phyloP scores from a whole-genome alignment of 2,888 invertebrate species.

The Orthosia gothica region DNA sequence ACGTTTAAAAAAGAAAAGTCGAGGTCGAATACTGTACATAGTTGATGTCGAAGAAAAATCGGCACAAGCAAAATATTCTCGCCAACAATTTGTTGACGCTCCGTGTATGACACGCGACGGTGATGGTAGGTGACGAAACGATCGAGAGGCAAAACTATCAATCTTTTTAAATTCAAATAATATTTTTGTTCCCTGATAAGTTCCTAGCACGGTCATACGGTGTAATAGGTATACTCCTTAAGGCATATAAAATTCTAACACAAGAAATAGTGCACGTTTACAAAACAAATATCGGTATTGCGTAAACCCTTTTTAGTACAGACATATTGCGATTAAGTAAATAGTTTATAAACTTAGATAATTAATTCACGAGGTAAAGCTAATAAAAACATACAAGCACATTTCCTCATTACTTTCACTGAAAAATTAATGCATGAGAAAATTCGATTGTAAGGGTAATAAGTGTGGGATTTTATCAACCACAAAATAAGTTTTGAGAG shows the following conservation, averaged over 20 bases:
- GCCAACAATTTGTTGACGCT: too few relatives aligned
- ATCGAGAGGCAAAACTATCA: too few relatives aligned
- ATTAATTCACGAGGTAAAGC: constrained; percentile 5
- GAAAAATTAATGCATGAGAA: constrained; percentile 32
- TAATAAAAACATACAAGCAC: constrained; percentile 32
- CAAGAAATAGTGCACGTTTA: constrained; percentile 16
- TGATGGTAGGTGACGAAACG: too few relatives aligned
- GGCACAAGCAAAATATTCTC: too few relatives aligned
- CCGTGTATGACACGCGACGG: too few relatives aligned
- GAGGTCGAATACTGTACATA: too few relatives aligned
- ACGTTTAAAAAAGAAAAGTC: too few relatives aligned
- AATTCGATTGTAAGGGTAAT: constrained; percentile 36
- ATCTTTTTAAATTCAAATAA: too few relatives aligned
- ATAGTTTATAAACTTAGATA: constrained; percentile 8
- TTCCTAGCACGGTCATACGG: too few relatives aligned
- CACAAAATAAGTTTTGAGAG: constrained; percentile 45
- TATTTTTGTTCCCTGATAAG: too few relatives aligned
- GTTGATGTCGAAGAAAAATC: too few relatives aligned
- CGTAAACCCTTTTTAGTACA: constrained; percentile 4
- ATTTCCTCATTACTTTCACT: constrained; percentile 27
- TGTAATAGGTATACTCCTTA: too few relatives aligned
- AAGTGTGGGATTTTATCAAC: constrained; percentile 33
- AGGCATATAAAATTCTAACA: constrained; percentile 22
- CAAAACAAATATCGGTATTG: constrained; percentile 16
- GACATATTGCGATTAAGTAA: constrained; percentile 15